phyloP scores from a whole-genome alignment of 2,888 invertebrate genomes.

The Stictocephala bisonia region DNA sequence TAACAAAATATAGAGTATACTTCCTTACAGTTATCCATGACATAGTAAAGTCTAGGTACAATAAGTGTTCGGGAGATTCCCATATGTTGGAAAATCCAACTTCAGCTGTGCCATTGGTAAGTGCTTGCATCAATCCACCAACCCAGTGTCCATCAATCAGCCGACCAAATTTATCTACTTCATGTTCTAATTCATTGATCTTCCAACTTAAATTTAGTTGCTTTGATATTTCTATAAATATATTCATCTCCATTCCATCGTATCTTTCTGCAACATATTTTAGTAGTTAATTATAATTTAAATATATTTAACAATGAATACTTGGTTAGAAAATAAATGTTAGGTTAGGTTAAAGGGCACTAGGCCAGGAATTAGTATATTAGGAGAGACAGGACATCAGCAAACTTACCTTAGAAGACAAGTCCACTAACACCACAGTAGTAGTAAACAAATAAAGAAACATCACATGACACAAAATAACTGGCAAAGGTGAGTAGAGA shows the following conservation, averaged over 20 bases:
- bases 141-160: background rate
- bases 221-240: constrained; percentile 21
- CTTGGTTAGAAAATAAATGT: too few relatives aligned
- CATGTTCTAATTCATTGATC: background rate
- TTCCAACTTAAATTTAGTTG: background rate
- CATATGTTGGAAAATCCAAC: background rate
- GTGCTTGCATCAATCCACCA: background rate
- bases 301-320: too few relatives aligned
- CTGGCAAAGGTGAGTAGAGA: too few relatives aligned
- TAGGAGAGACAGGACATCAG: too few relatives aligned
- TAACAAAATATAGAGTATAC: too few relatives aligned
- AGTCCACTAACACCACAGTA: too few relatives aligned
- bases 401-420: too few relatives aligned
- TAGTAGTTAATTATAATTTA: too few relatives aligned
- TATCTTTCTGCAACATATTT: constrained; percentile 10
- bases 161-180: background rate
- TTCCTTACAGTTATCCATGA: background rate
- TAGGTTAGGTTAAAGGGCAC: too few relatives aligned
- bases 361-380: too few relatives aligned
- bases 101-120: background rate
- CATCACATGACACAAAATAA: too few relatives aligned
- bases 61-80: background rate
- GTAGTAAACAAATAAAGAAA: too few relatives aligned
- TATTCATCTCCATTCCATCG: constrained; percentile 19
- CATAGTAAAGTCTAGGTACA: background rate